Percentiles rank a stretch among this genome's conserved stretches.
Evolutionary conservation across 2,888 invertebrate genomes (phyloP).

Genomic region (Ochlodes sylvanus): DNA sequence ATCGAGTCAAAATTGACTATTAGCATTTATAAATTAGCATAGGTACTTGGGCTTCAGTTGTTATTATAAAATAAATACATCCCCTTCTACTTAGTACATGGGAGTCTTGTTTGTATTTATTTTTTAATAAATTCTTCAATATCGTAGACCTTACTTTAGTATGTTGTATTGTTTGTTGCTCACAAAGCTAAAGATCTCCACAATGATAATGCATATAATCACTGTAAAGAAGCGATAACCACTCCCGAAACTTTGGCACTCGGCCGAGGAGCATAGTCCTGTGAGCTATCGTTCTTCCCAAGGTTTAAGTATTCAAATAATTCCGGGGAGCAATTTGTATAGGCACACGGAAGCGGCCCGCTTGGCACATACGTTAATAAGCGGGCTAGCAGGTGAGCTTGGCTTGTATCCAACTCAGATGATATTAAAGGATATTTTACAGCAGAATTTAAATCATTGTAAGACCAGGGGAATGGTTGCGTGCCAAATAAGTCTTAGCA

Average conservation of each 20-base stretch:
- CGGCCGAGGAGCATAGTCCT: constrained; percentile 37
- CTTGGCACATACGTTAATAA: constrained; percentile 49
- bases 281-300: constrained; percentile 35
- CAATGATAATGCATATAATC: constrained; percentile 40
- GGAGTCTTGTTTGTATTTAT: too few species aligned
- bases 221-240: constrained; percentile 42
- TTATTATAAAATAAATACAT: too few species aligned
- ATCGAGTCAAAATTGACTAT: too few species aligned
- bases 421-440: constrained; percentile 50
- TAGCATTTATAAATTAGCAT: too few species aligned
- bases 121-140: too few species aligned
- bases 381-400: constrained; percentile 47
- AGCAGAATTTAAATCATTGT: constrained; percentile 48
- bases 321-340: constrained; percentile 36
- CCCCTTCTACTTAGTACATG: too few species aligned
- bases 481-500: constrained; percentile 38
- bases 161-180: constrained; percentile 8
- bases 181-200: background rate
- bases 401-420: constrained; percentile 47
- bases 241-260: constrained; percentile 40
- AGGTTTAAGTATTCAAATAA: constrained; percentile 39
- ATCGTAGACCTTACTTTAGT: background rate
- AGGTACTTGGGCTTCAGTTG: too few species aligned
- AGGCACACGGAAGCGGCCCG: constrained; percentile 34
- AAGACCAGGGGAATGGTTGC: constrained; percentile 25